Conservation (phyloP, 2,888 invertebrate genomes). For the Protodeltote pygarga region DNA sequence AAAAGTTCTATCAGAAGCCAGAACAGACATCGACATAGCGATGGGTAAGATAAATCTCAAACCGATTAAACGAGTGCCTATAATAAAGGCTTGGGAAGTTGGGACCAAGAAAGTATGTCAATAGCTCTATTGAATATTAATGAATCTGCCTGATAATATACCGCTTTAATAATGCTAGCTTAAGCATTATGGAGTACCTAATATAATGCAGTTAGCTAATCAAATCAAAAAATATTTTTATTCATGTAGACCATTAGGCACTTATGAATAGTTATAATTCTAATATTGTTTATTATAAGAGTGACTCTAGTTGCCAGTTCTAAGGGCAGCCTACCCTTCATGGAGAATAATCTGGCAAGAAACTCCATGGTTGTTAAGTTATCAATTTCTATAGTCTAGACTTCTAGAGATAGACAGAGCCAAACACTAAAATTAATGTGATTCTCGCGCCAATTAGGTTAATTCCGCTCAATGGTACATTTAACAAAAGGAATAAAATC, state of each 20-base stretch:
- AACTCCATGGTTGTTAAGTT: neutral
- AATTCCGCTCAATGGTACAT: neutral
- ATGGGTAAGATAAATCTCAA: neutral
- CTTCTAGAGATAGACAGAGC: neutral
- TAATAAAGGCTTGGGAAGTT: neutral
- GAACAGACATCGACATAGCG: too few relatives aligned
- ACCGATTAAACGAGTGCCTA: neutral
- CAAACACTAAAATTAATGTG: conserved; percentile 1
- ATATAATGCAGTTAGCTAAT: conserved; percentile 1
- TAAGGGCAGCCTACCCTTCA: too few relatives aligned
- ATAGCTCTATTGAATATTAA: conserved; percentile 23
- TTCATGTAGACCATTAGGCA: too few relatives aligned
- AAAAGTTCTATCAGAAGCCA: too few relatives aligned
- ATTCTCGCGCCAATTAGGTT: conserved; percentile 29
- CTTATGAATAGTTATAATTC: too few relatives aligned
- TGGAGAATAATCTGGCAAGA: too few relatives aligned
- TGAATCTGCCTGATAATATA: conserved; percentile 2
- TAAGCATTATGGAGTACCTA: conserved; percentile 4
- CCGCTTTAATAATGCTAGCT: neutral
- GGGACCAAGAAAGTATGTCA: conserved; percentile 15
- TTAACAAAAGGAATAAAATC: too few relatives aligned
- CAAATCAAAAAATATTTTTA: too few relatives aligned
- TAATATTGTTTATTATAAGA: too few relatives aligned
- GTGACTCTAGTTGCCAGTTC: neutral
- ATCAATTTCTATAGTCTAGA: conserved; percentile 1